A percentile compares a stretch with the other conserved stretches of the same genome.
Conservation (phyloP, 2,113 vertebrate species). For the Larimichthys crocea region DNA sequence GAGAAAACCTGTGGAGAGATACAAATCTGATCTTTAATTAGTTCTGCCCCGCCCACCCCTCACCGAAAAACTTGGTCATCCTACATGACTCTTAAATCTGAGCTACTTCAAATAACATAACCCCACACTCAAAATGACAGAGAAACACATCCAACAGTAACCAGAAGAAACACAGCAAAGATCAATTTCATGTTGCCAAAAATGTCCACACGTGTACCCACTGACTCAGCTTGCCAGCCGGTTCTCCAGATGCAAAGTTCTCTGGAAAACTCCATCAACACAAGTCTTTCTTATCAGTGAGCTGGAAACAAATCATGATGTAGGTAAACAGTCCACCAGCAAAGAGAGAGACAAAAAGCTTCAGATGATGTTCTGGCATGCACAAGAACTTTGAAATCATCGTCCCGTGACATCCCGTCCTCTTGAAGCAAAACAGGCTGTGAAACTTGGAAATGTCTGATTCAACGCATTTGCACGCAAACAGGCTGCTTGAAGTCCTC, state of each 20-base stretch:
- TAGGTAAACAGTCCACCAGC: slow-evolving; percentile 42
- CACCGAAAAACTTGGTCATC: slow-evolving; percentile 22
- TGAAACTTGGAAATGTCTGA: slow-evolving; percentile 39
- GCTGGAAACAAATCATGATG: slow-evolving; percentile 38
- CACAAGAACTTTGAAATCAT: slow-evolving; percentile 65
- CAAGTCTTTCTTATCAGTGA: slow-evolving; percentile 34
- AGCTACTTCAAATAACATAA: slow-evolving; percentile 63
- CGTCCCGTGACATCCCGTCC: slow-evolving; percentile 44
- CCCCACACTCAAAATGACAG: slow-evolving; percentile 62
- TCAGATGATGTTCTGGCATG: slow-evolving; percentile 67
- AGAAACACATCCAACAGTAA: slow-evolving; percentile 69
- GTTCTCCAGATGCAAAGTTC: slow-evolving; percentile 40
- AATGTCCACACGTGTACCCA: slow-evolving; percentile 49
- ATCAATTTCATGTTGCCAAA: slow-evolving; percentile 65
- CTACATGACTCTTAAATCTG: slow-evolving; percentile 37
- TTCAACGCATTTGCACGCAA: slow-evolving; percentile 41
- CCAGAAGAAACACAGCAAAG: slow-evolving; percentile 70
- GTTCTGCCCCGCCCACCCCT: slow-evolving; percentile 1
- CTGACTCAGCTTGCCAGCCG: slow-evolving; percentile 5
- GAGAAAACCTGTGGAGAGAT: slow-evolving; percentile 48
- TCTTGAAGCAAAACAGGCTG: slow-evolving; percentile 19
- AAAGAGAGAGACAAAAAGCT: slow-evolving; percentile 48
- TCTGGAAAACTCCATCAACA: slow-evolving; percentile 28
- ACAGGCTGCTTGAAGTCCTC: slow-evolving; percentile 40
- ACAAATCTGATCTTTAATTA: slow-evolving; percentile 56